A percentile compares a stretch with the other conserved stretches of the same genome.
These are phyloP conservation scores for Leptinotarsa undecemlineata DNA, from an alignment of 1,140 invertebrate species.

Conservation along the genomic window DNA sequence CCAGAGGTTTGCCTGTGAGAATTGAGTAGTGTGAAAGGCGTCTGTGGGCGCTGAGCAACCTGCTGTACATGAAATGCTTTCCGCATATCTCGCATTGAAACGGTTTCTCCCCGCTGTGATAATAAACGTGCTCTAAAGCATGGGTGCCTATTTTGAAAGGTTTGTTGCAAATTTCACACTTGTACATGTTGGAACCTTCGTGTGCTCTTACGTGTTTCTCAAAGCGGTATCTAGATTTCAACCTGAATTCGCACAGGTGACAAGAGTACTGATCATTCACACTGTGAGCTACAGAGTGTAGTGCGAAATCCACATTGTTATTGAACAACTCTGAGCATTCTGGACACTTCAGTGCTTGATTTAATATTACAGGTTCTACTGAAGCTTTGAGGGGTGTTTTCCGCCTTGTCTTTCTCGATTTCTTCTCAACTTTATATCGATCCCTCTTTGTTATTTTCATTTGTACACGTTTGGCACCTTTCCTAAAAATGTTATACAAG, in stretches of 20 bases:
- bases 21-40: conserved; percentile 12
- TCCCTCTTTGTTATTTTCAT: conserved; percentile 17
- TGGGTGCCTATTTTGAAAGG: conserved; percentile 57
- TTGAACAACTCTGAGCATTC: conserved; percentile 42
- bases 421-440: conserved; percentile 28
- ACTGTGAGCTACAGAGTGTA: conserved; percentile 48
- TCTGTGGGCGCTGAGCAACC: conserved; percentile 14
- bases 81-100: conserved; percentile 73
- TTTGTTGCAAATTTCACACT: conserved; percentile 58
- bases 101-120: conserved; percentile 48
- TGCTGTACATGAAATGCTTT: conserved; percentile 57
- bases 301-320: conserved; percentile 40
- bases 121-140: conserved; percentile 51
- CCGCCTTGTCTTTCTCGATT: conserved; percentile 60
- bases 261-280: conserved; percentile 51
- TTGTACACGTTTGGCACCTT: background rate
- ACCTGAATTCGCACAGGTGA: conserved; percentile 53
- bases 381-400: conserved; percentile 63
- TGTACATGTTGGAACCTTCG: conserved; percentile 57
- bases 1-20: conserved; percentile 14
- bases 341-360: conserved; percentile 54
- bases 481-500: conserved; percentile 7
- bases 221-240: conserved; percentile 53
- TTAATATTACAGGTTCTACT: conserved; percentile 55
- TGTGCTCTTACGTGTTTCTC: conserved; percentile 50